A percentile compares a stretch with the other conserved stretches of the same genome.
Conservation (phyloP, 2,888 invertebrate genomes). For the Acronicta psi region DNA sequence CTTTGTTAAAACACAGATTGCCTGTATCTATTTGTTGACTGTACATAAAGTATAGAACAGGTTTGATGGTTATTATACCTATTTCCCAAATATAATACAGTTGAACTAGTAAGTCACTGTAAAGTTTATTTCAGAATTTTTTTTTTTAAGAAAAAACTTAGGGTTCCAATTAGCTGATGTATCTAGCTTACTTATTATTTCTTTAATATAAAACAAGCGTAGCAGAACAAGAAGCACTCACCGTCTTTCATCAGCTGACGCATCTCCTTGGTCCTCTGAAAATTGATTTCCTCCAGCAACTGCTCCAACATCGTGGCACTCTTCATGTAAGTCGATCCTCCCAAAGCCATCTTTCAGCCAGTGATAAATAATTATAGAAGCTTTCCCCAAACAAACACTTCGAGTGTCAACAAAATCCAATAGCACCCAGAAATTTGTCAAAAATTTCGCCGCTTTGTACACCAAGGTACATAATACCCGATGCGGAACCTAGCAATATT, state of each 20-base stretch:
- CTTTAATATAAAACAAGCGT: too few species aligned
- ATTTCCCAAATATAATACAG: too few species aligned
- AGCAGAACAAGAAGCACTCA: conserved; percentile 70
- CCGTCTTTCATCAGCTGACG: conserved; percentile 96
- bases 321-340: conserved; percentile 77
- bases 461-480: conserved; percentile 47
- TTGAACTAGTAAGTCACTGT: too few species aligned
- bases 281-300: conserved; percentile 96
- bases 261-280: conserved; percentile 97
- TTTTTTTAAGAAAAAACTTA: too few species aligned
- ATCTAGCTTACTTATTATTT: not conserved
- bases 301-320: conserved; percentile 94
- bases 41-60: too few species aligned
- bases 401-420: conserved; percentile 55
- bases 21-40: too few species aligned
- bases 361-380: conserved; percentile 43
- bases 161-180: not conserved
- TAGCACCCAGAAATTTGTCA: conserved; percentile 22
- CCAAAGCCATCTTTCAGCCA: conserved; percentile 74
- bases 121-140: too few species aligned
- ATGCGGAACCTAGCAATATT: conserved; percentile 1
- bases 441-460: conserved; percentile 25
- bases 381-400: conserved; percentile 61
- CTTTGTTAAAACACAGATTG: too few species aligned
- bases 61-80: too few species aligned